Percentiles rank a stretch among this genome's conserved stretches.
Conservation (phyloP, 23 tunicate species). For the Trididemnum clinides region DNA sequence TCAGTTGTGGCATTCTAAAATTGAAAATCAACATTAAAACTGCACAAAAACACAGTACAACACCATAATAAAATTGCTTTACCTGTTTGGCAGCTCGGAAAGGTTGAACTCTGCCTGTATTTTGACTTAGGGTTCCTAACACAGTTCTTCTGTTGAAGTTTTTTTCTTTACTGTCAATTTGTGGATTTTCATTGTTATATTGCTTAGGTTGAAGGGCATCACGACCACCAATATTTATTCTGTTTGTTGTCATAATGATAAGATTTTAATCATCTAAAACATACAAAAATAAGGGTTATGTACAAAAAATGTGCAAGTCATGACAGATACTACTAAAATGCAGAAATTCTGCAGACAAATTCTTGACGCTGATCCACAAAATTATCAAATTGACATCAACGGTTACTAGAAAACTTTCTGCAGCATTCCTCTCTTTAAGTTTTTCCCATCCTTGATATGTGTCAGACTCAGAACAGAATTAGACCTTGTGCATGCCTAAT, state of each 20-base stretch:
- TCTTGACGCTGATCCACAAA: too few relatives aligned
- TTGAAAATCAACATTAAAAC: background rate
- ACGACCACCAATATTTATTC: background rate
- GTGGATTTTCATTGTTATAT: background rate
- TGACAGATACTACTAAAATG: too few relatives aligned
- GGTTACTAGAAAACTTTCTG: too few relatives aligned
- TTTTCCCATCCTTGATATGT: too few relatives aligned
- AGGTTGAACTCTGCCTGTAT: conserved; percentile 67
- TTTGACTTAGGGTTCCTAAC: conserved; percentile 12
- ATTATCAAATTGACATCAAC: too few relatives aligned
- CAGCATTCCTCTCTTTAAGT: too few relatives aligned
- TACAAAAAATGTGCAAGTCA: too few relatives aligned
- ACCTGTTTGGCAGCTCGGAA: conserved; percentile 96
- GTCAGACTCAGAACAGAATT: too few relatives aligned
- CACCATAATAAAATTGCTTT: background rate
- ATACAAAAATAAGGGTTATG: too few relatives aligned
- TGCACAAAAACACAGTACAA: background rate
- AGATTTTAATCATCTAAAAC: background rate
- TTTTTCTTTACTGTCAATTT: background rate
- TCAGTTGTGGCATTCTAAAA: conserved; percentile 84
- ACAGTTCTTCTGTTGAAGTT: background rate
- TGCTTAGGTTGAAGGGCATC: background rate
- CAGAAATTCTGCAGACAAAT: too few relatives aligned
- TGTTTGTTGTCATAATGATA: background rate
- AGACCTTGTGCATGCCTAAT: too few relatives aligned